Base-by-base conservation (phyloP, 2,888 invertebrate genomes). In the Venusia cambrica region DNA sequence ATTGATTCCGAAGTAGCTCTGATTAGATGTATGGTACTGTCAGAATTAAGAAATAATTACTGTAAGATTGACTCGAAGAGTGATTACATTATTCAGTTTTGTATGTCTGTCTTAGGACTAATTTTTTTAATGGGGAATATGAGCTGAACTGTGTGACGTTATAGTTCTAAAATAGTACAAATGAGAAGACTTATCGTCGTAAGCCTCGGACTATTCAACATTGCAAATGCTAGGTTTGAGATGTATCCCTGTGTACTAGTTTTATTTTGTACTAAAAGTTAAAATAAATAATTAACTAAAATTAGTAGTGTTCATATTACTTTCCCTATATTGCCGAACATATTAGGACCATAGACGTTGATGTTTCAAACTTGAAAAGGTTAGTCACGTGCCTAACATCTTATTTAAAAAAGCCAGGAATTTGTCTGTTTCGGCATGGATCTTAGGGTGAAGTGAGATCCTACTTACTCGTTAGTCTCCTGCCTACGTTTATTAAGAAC, bases 221-320 rank as follows among this genome's bases (percentile, higher is more conserved):
- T 78, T 87, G 80, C 81, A 81, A 87, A 87, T 85, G 80, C 80
- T 88, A 88, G 85, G 85, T 85, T 87, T 87, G 84, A 87, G 80
- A 84, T 88, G 87, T 87, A 88, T 83, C 85, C 87, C 85, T 83
- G 87, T 88, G 87, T 87, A 87, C 87, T 87, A 88, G 87, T 87
- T 88, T 87, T 88, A 87, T 88, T 87, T 88, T 88, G 87, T 87
- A 88, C 87, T 87, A 87, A 87, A 88, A 87, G 85, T 84, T 87
- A 84, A 85, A 85, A 85, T 84, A 87, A 88, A 87, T 84, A 74
- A 84, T 72, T 85, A 84, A 85, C 79, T 73, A 77, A 62, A 63
- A 34, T 43, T 48, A 21, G 33, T 32, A 42, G 45, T 55, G n/a
- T n/a, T n/a, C n/a, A n/a, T n/a, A n/a, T 38, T 24, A 15, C 45